Conservation (phyloP, 1,140 invertebrate genomes). For the Elymnias hypermnestra region DNA sequence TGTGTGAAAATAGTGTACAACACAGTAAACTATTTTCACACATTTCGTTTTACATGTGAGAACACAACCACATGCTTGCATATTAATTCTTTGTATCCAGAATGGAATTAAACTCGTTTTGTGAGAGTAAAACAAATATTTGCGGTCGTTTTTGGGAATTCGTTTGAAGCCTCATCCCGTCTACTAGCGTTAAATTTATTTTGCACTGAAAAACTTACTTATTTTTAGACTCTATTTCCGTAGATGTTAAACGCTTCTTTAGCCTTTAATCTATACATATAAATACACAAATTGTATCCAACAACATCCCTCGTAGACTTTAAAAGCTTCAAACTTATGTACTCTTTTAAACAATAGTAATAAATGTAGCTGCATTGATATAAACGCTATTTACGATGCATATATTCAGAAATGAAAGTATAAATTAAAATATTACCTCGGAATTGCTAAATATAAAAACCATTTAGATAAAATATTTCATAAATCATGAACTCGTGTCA, state of each 20-base stretch:
- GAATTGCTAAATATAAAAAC: not conserved
- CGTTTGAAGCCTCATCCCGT: conserved; percentile 1
- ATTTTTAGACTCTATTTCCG: not conserved
- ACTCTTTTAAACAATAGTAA: no score
- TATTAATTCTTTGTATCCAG: conserved; percentile 11
- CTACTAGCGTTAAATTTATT: not conserved
- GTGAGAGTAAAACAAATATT: conserved; percentile 16
- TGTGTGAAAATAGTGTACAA: no score
- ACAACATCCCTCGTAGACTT: no score
- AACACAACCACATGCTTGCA: conserved; percentile 7
- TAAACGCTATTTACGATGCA: no score
- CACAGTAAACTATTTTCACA: not conserved
- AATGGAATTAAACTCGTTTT: conserved; percentile 14
- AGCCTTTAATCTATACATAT: no score
- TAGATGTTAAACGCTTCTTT: not conserved
- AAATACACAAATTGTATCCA: no score
- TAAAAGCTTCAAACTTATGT: no score
- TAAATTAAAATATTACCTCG: no score
- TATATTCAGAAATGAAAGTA: no score
- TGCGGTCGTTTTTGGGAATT: conserved; percentile 5
- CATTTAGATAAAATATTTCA: conserved; percentile 2
- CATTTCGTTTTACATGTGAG: not conserved
- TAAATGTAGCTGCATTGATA: no score
- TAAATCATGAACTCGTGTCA: not conserved
- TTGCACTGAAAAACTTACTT: not conserved